These are phyloP conservation scores for Perca fluviatilis DNA, from an alignment of 2,113 vertebrate species.

Conservation along the genomic window DNA sequence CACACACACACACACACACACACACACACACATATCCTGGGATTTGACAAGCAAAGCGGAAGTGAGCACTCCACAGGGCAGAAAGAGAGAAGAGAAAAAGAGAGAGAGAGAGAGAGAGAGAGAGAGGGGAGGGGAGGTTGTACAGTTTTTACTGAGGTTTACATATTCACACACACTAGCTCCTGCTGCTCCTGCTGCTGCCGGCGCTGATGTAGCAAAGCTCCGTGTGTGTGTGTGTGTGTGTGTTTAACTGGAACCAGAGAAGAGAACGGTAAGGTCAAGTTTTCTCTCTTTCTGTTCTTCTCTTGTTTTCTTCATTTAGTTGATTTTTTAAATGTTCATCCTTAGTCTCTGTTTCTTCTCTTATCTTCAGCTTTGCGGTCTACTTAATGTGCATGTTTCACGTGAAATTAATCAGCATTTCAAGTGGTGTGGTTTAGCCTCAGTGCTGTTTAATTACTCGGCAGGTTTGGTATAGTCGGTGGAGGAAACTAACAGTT, in stretches of 20 bases:
- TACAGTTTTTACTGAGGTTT: constrained; percentile 59
- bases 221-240: constrained; percentile 25
- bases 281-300: constrained; percentile 9
- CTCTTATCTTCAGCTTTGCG: too few species aligned
- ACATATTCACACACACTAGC: constrained; percentile 47
- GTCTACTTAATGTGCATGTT: too few species aligned
- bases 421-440: background rate
- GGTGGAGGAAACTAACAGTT: background rate
- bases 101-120: constrained; percentile 35
- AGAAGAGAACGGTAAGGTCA: constrained; percentile 58
- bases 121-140: constrained; percentile 31
- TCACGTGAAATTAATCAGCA: background rate
- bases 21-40: constrained; percentile 48
- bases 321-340: background rate
- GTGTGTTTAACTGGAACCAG: constrained; percentile 39
- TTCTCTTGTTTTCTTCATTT: background rate
- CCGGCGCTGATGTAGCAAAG: constrained; percentile 59
- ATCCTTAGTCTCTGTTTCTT: background rate
- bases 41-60: constrained; percentile 73
- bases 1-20: too few species aligned
- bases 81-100: constrained; percentile 25
- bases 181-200: constrained; percentile 42
- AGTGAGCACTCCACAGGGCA: constrained; percentile 63
- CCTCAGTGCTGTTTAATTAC: background rate
- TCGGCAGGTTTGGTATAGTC: background rate